Percentiles rank a stretch among this genome's conserved stretches.
Conservation (phyloP, 2,113 vertebrate species). For the Lagopus muta region DNA sequence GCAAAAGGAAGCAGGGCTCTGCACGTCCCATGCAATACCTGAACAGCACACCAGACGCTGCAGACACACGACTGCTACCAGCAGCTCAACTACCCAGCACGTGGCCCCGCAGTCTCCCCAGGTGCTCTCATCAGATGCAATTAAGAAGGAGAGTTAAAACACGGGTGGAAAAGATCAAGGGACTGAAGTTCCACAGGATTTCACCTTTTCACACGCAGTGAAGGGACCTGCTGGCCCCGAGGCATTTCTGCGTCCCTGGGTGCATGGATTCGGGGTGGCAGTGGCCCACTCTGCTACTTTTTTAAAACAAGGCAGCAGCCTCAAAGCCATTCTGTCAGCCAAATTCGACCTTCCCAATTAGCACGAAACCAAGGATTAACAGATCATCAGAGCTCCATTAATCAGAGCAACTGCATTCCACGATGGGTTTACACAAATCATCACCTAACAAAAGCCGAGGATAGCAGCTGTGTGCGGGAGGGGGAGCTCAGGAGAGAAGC, state of each 20-base stretch:
- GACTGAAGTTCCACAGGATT: neutral
- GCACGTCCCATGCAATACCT: accelerated
- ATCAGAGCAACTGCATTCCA: neutral
- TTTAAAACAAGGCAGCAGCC: neutral
- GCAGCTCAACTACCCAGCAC: neutral
- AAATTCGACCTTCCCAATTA: constrained; percentile 23
- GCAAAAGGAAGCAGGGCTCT: neutral
- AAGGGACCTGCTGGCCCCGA: neutral
- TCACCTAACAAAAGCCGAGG: constrained; percentile 6
- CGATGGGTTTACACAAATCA: neutral
- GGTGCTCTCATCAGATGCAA: neutral
- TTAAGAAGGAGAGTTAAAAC: neutral
- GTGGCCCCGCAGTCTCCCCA: neutral
- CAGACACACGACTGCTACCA: accelerated
- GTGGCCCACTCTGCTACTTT: neutral
- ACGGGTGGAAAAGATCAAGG: neutral
- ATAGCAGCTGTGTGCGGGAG: neutral
- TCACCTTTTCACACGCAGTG: neutral
- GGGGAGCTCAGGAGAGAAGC: neutral
- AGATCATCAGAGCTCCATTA: neutral
- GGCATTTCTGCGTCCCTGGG: neutral
- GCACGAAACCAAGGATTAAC: constrained; percentile 39
- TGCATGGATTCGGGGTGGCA: accelerated
- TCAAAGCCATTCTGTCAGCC: constrained; percentile 1
- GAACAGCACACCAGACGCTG: neutral